Conservation (phyloP, 2,888 invertebrate genomes). For the Branchipolynoe longqiensis region DNA sequence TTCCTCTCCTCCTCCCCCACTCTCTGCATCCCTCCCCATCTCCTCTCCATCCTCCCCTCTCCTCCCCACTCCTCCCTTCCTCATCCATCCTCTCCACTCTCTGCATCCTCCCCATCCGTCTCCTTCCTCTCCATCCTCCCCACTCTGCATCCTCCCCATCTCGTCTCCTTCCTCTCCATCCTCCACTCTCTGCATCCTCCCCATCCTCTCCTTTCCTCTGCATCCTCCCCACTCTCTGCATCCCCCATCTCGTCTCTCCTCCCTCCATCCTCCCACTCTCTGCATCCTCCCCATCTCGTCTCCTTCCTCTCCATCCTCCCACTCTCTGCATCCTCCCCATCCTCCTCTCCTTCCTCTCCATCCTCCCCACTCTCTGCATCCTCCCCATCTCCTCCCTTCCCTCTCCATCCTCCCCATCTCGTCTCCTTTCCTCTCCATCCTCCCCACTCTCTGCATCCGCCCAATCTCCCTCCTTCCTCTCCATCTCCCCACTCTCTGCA, state of each 20-base stretch:
- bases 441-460: not conserved
- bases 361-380: too few species aligned
- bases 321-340: not conserved
- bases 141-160: not conserved
- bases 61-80: too few species aligned
- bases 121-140: not conserved
- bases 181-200: too few species aligned
- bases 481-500: not conserved
- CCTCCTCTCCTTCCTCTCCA: not conserved
- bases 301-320: not conserved
- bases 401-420: not conserved
- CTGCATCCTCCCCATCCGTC: not conserved
- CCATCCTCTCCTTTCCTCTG: not conserved
- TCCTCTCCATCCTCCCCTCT: too few species aligned
- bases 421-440: not conserved
- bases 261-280: not conserved
- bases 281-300: not conserved
- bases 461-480: not conserved
- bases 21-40: not conserved
- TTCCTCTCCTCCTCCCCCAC: not conserved
- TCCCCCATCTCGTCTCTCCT: not conserved
- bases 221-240: not conserved
- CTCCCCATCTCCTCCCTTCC: not conserved
- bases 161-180: too few species aligned
- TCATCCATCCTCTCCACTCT: not conserved